Evolutionary conservation across 2,888 invertebrate species (phyloP).

Genomic region (Oscheius onirici): DNA sequence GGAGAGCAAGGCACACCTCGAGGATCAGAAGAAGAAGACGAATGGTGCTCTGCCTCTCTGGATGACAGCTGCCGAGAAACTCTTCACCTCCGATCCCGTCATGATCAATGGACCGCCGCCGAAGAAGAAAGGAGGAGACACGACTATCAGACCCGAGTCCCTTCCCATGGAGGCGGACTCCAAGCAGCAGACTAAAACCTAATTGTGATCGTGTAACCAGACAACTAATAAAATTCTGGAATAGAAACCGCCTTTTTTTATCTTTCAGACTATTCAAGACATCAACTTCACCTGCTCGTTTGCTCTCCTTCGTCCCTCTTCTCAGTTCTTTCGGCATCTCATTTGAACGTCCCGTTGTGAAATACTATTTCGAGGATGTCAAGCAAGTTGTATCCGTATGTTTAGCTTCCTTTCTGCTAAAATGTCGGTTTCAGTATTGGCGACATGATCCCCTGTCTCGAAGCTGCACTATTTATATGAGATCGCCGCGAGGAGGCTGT

Average conservation of each 20-base stretch:
- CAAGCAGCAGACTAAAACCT: too few relatives aligned
- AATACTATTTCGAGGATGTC: conserved; percentile 45
- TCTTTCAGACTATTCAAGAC: conserved; percentile 47
- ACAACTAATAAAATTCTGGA: too few relatives aligned
- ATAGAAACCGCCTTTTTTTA: too few relatives aligned
- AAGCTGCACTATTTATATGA: conserved; percentile 44
- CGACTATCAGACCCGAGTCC: too few relatives aligned
- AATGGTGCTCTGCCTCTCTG: not conserved
- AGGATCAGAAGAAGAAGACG: not conserved
- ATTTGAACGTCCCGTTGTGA: conserved; percentile 51
- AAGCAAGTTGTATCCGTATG: conserved; percentile 39
- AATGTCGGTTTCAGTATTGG: conserved; percentile 38
- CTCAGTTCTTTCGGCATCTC: conserved; percentile 50
- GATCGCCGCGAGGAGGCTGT: conserved; percentile 37
- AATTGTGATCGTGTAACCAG: too few relatives aligned
- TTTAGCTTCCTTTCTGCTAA: not conserved
- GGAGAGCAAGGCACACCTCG: not conserved
- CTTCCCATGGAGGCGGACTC: too few relatives aligned
- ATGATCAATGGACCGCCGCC: conserved; percentile 8
- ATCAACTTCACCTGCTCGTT: conserved; percentile 36
- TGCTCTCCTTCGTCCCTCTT: conserved; percentile 43
- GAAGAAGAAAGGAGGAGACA: too few relatives aligned
- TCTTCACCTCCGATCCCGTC: conserved; percentile 13
- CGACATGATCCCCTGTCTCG: conserved; percentile 39
- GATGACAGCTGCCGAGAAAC: not conserved